These are phyloP conservation scores for Rhinophrynus dorsalis DNA, from an alignment of 2,797 vertebrate species.

Conservation along the genomic window DNA sequence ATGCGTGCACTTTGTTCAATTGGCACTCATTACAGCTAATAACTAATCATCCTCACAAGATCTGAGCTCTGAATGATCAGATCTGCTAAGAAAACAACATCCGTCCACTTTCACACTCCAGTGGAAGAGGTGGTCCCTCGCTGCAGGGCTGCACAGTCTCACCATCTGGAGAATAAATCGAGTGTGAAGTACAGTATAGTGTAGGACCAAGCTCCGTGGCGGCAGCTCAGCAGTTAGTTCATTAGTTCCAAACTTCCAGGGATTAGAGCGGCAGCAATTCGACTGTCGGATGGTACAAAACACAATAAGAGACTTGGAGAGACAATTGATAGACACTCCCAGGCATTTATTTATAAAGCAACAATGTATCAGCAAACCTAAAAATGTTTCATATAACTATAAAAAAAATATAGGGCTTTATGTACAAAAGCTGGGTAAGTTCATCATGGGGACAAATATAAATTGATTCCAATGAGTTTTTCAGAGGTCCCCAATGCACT, in stretches of 20 bases:
- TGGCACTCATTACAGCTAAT: conserved; percentile 73
- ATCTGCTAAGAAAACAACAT: conserved; percentile 86
- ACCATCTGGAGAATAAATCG: conserved; percentile 99
- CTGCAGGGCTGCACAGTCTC: conserved; percentile 82
- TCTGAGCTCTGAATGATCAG: conserved; percentile 74
- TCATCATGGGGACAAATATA: too few species aligned
- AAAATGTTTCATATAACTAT: too few species aligned
- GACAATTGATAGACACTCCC: conserved; percentile 59
- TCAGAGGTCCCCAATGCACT: too few species aligned
- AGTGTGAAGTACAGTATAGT: conserved; percentile 99
- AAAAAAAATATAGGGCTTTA: too few species aligned
- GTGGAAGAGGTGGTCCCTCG: conserved; percentile 88
- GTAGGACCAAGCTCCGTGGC: conserved; percentile 96
- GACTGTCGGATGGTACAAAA: conserved; percentile 79
- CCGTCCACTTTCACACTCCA: conserved; percentile 88
- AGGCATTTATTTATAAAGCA: conserved; percentile 55
- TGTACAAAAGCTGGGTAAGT: too few species aligned
- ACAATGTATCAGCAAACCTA: conserved; percentile 38
- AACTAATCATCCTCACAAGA: conserved; percentile 69
- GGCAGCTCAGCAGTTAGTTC: conserved; percentile 97
- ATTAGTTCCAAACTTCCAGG: conserved; percentile 98
- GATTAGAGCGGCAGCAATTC: conserved; percentile 90
- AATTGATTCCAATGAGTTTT: too few species aligned
- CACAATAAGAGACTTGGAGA: conserved; percentile 61
- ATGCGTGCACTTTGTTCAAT: conserved; percentile 51